phyloP scores from a whole-genome alignment of 2,113 vertebrate species.

The Ceyx margarethae region DNA sequence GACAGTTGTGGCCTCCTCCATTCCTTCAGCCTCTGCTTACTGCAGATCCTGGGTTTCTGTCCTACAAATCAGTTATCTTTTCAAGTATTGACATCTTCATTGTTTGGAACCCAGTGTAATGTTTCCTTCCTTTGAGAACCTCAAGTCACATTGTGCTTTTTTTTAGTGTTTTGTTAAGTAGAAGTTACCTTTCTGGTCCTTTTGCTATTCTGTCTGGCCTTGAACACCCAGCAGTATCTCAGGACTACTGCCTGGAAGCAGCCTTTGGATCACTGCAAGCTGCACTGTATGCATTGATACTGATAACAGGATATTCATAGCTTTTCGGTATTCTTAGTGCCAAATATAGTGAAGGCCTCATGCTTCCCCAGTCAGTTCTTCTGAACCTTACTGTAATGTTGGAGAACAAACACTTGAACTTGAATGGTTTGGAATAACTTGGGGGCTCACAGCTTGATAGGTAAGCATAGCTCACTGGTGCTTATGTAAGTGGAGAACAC shows the following conservation, averaged over 20 bases:
- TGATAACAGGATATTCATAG: no score
- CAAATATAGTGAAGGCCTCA: no score
- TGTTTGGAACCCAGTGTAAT: neutral
- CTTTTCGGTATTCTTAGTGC: no score
- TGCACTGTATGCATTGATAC: no score
- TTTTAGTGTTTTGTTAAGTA: neutral
- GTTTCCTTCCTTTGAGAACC: neutral
- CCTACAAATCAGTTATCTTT: neutral
- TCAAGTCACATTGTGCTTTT: neutral
- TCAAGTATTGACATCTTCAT: neutral
- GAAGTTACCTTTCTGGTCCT: neutral
- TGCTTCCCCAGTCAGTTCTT: no score
- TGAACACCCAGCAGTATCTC: neutral
- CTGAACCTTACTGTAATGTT: no score
- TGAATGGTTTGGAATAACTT: no score
- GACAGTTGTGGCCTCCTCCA: neutral
- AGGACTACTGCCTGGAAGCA: neutral
- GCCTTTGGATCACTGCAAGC: neutral
- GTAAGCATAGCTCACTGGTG: no score
- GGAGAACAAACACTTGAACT: no score
- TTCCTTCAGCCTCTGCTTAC: neutral
- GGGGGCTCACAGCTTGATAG: no score
- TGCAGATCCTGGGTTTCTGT: neutral
- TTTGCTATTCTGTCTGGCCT: neutral
- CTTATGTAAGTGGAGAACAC: no score